Base-by-base conservation (phyloP, 2,797 vertebrate species). In the Babyrousa celebensis region DNA sequence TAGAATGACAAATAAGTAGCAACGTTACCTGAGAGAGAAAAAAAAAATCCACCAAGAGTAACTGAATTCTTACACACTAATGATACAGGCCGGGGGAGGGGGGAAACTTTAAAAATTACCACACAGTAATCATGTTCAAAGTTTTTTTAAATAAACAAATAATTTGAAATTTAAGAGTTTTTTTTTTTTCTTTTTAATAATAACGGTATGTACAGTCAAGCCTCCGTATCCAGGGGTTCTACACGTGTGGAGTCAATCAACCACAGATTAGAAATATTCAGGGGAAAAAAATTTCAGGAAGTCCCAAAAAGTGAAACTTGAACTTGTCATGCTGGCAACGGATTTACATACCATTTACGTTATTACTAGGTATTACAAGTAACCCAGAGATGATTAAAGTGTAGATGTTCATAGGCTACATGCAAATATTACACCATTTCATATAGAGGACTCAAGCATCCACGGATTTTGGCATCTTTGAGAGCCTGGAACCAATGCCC, bases 31-130 rank as follows among this genome's bases (percentile, higher is more conserved):
- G 67, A 87, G 18, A 80, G 25, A 88, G 54, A 86, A 85, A 36
- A 36, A 85, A 86, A 95, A 40, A 25, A 79, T 67, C 40, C 52
- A 58, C 48, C 43, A 85, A 93, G 43, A 54, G 29, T 86, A 93
- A 23, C 18, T 80, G 11, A 58, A 65, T 60, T 80, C 58, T 72
- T 80, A 80, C 2, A 79, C 11, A 68, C 7, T 74, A 67, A 54
- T 2, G 32, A 86, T 48, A 52, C 17, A 82, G 43, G 15, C 27
- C 17, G 43, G 63, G 40, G 3, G 3, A 27, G 5, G 21, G 29
- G 48, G 17, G 18, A 16, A 8, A 52, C 20, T 83, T 27, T 68
- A 23, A 71, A 88, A 63, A 63, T 6, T 17, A 71, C 11, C n/a
- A n/a, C 77, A 29, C 17, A n/a, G 36, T 25, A 36, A 82, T 60